Conservation (phyloP, 2,797 vertebrate species). For the Rhinogobio ventralis region DNA sequence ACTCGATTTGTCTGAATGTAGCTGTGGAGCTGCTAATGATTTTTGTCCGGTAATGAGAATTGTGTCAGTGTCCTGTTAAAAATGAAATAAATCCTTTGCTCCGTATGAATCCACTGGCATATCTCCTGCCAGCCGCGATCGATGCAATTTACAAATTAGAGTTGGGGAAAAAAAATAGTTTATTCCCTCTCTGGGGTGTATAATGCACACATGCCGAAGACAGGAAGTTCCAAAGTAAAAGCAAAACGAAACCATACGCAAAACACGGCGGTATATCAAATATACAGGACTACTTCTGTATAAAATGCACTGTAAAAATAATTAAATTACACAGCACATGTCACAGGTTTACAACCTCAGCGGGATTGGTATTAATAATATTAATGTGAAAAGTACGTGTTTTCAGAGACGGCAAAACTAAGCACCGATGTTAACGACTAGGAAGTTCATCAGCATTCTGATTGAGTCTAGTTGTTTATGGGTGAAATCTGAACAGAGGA, state of each 20-base stretch:
- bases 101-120: constrained; percentile 51
- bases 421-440: not conserved
- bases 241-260: constrained; percentile 24
- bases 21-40: constrained; percentile 57
- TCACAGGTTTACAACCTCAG: not conserved
- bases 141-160: constrained; percentile 57
- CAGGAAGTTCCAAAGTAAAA: constrained; percentile 27
- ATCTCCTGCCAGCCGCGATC: constrained; percentile 51
- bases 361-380: not conserved
- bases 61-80: constrained; percentile 58
- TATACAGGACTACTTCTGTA: not conserved
- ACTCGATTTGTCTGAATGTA: constrained; percentile 72
- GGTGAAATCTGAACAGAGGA: not conserved
- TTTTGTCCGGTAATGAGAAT: constrained; percentile 64
- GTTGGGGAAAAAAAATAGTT: constrained; percentile 45
- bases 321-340: not conserved
- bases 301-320: not conserved
- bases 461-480: not conserved
- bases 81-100: constrained; percentile 57
- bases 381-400: not conserved
- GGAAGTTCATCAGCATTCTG: not conserved
- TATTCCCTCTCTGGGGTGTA: constrained; percentile 49
- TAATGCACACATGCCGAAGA: constrained; percentile 43
- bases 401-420: not conserved
- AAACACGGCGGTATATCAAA: not conserved